Evolutionary conservation across 2,113 vertebrate species (phyloP), one percentile per base, ranked within the genome.

Genomic region (Micromys minutus): DNA sequence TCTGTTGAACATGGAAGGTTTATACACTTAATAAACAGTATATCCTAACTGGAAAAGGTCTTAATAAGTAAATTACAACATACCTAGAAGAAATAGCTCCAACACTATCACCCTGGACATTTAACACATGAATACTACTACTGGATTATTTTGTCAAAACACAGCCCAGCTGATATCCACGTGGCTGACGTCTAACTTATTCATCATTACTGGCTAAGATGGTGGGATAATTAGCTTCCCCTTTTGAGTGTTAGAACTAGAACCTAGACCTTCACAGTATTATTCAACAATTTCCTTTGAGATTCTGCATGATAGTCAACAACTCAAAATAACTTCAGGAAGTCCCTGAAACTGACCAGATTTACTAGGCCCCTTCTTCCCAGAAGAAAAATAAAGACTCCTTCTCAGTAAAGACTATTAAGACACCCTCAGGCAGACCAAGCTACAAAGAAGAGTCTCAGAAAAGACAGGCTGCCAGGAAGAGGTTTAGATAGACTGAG

Each of bases 21-120:
- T 79, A 63, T 26, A 26, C 34, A 74, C n/a, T 83, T 77, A 81
- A 16, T 47, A 50, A 47, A 89, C 1, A 80, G 29, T 42, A 42
- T 47, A 29, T 19, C 36, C 39, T 26, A 80, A 50, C 12, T 50
- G 19, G 39, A 42, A 86, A 93, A 92, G n/a, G 47, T 67, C 74
- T 95, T 86, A 81, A 94, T 31, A 95, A 93, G 83, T 71, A 89
- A 94, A 87, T 71, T 22, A 29, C 50, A 92, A 59, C 17, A 87
- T 2, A 75, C 6, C 29, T 84, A 67, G n/a, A 39, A 86, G 72
- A 59, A 84, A 95, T 87, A 89, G 91, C 9, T 84, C 63, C n/a
- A 84, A 45, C 7, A 93, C 7, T 74, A 76, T 75, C 76, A 87
- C 81, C 29, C 13, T 89, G 1, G 77, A 95, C 87, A 89, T 63